phyloP scores from a whole-genome alignment of 2,113 vertebrate species.

The Ceyx melanurus region DNA sequence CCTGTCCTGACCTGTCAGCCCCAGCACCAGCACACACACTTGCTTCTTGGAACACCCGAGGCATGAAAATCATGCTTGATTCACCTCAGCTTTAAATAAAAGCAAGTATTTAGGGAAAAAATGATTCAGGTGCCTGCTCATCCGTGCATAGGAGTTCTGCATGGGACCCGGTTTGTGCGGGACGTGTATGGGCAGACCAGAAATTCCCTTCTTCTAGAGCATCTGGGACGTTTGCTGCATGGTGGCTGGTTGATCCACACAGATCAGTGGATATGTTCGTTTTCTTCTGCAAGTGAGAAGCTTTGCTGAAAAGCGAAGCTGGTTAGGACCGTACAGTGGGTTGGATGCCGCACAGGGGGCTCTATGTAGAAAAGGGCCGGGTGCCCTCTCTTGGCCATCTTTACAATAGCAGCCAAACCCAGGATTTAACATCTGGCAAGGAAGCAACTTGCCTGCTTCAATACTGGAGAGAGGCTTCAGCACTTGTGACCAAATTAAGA shows the following conservation, averaged over 20 bases:
- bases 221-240: background rate
- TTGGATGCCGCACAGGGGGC: background rate
- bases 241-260: background rate
- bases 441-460: background rate
- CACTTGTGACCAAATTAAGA: background rate
- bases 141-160: background rate
- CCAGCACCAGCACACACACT: background rate
- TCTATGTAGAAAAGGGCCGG: background rate
- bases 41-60: background rate
- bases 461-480: background rate
- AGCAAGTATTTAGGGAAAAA: background rate
- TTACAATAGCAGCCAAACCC: background rate
- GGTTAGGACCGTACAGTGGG: too few species aligned
- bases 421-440: fast-evolving
- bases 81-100: background rate
- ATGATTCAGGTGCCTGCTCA: background rate
- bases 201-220: background rate
- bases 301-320: background rate
- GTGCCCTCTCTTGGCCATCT: slow-evolving; percentile 49
- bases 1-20: background rate
- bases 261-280: fast-evolving
- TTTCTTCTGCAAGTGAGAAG: background rate
- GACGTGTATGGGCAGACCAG: background rate
- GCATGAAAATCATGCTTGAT: background rate
- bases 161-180: background rate